A percentile compares a stretch with the other conserved stretches of the same genome.
Evolutionary conservation across 2,113 vertebrate genomes (phyloP).

Genomic region (Octodon degus): DNA sequence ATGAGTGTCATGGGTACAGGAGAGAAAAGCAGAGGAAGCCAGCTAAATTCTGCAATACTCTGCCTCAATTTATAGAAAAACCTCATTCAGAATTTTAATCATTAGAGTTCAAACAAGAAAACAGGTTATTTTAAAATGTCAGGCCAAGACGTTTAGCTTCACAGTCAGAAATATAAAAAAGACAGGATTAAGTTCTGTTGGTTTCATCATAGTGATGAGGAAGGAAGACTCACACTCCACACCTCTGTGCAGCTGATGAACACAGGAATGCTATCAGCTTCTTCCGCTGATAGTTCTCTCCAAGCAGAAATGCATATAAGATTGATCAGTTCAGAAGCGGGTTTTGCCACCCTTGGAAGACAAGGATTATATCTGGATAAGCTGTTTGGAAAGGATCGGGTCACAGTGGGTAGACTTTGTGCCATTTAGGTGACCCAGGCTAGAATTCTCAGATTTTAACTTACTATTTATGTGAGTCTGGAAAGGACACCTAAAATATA

Average conservation of each 20-base stretch:
- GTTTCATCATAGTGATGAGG: background rate
- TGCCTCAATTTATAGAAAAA: slow-evolving; percentile 35
- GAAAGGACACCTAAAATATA: background rate
- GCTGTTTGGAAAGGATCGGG: background rate
- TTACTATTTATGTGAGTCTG: background rate
- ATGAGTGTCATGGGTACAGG: background rate
- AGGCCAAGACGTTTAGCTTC: background rate
- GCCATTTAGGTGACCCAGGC: background rate
- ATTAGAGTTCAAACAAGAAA: background rate
- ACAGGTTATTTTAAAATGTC: background rate
- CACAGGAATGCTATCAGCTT: background rate
- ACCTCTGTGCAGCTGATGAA: background rate
- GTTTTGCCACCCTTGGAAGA: background rate
- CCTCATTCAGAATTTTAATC: background rate
- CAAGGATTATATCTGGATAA: background rate
- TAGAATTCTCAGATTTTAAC: slow-evolving; percentile 11
- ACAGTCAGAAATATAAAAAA: background rate
- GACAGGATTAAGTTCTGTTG: background rate
- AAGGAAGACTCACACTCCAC: background rate
- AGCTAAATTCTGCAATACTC: background rate
- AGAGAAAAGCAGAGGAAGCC: slow-evolving; percentile 10
- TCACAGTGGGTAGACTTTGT: background rate
- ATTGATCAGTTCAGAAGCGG: slow-evolving; percentile 2
- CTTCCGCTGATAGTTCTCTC: background rate
- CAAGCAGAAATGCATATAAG: background rate